These are phyloP conservation scores for Amblyopsis rosae DNA, from an alignment of 2,113 vertebrate genomes.

Conservation along the genomic window DNA sequence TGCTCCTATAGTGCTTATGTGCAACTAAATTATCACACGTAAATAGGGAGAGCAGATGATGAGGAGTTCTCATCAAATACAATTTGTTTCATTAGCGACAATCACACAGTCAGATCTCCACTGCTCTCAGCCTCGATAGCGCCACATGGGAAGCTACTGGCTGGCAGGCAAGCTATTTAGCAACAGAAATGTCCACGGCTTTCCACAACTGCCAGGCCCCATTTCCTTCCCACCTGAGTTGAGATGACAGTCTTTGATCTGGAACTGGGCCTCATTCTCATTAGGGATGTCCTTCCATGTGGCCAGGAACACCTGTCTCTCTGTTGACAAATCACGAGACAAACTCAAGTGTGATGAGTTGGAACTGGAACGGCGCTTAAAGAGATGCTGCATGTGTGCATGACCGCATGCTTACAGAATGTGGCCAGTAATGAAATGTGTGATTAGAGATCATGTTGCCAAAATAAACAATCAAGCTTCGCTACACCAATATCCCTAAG, in stretches of 20 bases:
- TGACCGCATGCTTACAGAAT: background rate
- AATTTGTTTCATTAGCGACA: constrained; percentile 36
- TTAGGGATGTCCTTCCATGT: constrained; percentile 99
- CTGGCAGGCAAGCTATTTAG: no score
- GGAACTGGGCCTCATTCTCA: constrained; percentile 94
- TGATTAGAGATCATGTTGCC: no score
- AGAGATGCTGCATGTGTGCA: background rate
- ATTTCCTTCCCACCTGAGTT: constrained; percentile 80
- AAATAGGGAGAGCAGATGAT: constrained; percentile 41
- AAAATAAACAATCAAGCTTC: no score
- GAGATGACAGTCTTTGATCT: constrained; percentile 94
- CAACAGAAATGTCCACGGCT: no score
- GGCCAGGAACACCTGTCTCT: constrained; percentile 93
- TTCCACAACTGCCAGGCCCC: constrained; percentile 2
- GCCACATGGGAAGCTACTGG: background rate
- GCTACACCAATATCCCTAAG: no score
- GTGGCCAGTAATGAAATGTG: background rate
- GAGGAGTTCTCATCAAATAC: constrained; percentile 46
- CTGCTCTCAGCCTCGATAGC: background rate
- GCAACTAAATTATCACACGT: constrained; percentile 51
- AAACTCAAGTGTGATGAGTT: background rate
- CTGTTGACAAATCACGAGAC: constrained; percentile 69
- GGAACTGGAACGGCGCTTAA: background rate
- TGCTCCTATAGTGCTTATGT: constrained; percentile 25
- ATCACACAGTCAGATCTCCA: constrained; percentile 20